A percentile compares a stretch with the other conserved stretches of the same genome.
phyloP scores from a whole-genome alignment of 2,113 vertebrate genomes.

The Agapornis roseicollis region DNA sequence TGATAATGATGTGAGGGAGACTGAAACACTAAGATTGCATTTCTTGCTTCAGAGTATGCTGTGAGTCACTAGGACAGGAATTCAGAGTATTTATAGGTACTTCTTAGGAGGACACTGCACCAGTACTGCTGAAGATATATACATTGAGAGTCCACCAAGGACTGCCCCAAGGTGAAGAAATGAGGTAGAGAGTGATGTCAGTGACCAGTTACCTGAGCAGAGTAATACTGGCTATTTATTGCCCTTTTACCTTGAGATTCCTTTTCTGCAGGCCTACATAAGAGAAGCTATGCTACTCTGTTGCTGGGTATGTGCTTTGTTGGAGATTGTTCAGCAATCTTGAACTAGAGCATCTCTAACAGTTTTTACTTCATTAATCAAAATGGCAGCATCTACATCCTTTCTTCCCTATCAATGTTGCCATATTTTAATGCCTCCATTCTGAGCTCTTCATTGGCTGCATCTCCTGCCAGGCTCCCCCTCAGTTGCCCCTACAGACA shows the following conservation, averaged over 20 bases:
- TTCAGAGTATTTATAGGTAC: neutral
- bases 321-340: neutral
- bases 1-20: neutral
- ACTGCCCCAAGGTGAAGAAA: neutral
- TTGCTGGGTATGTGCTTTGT: neutral
- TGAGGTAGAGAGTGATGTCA: neutral
- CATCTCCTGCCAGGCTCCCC: neutral
- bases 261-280: neutral
- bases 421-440: neutral
- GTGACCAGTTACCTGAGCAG: neutral
- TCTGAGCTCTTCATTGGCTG: constrained; percentile 8
- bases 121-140: neutral
- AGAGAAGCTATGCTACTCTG: neutral
- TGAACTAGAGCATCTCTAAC: neutral
- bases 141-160: neutral
- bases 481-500: neutral
- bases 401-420: constrained; percentile 3
- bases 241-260: neutral
- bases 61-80: neutral
- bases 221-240: neutral
- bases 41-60: neutral
- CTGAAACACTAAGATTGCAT: neutral
- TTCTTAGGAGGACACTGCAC: neutral
- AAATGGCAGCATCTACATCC: neutral
- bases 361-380: constrained; percentile 34